Conservation (phyloP, 2,888 invertebrate species). For the Ophion slaviceki region DNA sequence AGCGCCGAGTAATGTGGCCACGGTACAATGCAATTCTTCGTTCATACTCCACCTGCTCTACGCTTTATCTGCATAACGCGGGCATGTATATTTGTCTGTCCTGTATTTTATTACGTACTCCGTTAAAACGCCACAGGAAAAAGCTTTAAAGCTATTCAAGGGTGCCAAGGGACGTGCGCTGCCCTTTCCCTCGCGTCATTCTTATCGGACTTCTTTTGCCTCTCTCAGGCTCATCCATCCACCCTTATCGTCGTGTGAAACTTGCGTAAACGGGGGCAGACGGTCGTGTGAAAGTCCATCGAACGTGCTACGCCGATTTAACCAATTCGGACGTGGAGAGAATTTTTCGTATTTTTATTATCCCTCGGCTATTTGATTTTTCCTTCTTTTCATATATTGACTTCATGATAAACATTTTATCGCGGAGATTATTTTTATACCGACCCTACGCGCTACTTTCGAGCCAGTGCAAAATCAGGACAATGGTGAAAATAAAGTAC, state of each 20-base stretch:
- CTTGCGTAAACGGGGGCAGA: slow-evolving; percentile 36
- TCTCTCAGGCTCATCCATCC: slow-evolving; percentile 15
- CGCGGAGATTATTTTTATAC: neutral
- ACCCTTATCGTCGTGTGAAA: slow-evolving; percentile 4
- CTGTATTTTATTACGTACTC: neutral
- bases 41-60: slow-evolving; percentile 15
- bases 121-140: slow-evolving; percentile 23
- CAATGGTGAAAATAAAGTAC: too few relatives aligned
- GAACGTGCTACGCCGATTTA: slow-evolving; percentile 13
- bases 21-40: slow-evolving; percentile 32
- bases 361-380: neutral
- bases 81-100: neutral
- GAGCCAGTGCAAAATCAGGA: neutral
- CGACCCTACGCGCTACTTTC: neutral
- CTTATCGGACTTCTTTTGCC: slow-evolving; percentile 34
- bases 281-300: slow-evolving; percentile 40
- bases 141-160: slow-evolving; percentile 36
- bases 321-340: too few relatives aligned
- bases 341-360: neutral
- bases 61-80: slow-evolving; percentile 6
- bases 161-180: slow-evolving; percentile 26
- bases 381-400: neutral
- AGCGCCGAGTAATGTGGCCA: neutral
- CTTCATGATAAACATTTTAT: neutral
- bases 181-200: slow-evolving; percentile 24